Conservation (phyloP, 2,888 invertebrate genomes). For the Eubasilissa splendida region DNA sequence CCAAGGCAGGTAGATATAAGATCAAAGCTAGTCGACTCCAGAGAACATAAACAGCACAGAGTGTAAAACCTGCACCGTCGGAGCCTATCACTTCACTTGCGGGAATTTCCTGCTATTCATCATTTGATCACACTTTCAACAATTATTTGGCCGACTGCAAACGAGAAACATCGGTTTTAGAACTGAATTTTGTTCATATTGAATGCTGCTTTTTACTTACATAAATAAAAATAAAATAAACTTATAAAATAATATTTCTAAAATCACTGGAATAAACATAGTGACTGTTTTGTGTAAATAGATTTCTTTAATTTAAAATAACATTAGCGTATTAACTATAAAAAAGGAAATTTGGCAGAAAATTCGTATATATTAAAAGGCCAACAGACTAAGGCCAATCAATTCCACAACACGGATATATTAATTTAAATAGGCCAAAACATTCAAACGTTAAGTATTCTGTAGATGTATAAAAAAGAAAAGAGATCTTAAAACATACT, state of each 20-base stretch:
- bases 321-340: slow-evolving; percentile 53
- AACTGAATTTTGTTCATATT: slow-evolving; percentile 55
- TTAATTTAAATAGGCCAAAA: slow-evolving; percentile 54
- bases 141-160: slow-evolving; percentile 44
- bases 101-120: slow-evolving; percentile 29
- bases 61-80: slow-evolving; percentile 26
- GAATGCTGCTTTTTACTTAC: slow-evolving; percentile 45
- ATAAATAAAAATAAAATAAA: slow-evolving; percentile 41
- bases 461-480: slow-evolving; percentile 10
- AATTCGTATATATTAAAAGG: slow-evolving; percentile 59
- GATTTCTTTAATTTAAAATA: slow-evolving; percentile 53
- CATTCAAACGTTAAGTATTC: slow-evolving; percentile 19
- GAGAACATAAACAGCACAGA: background rate
- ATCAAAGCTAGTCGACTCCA: slow-evolving; percentile 21
- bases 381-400: slow-evolving; percentile 59
- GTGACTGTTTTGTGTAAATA: slow-evolving; percentile 59
- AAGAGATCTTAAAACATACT: slow-evolving; percentile 1
- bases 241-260: slow-evolving; percentile 51
- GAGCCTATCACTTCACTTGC: slow-evolving; percentile 5
- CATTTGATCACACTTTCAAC: slow-evolving; percentile 35
- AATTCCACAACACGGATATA: slow-evolving; percentile 55
- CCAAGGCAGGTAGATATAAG: slow-evolving; percentile 46
- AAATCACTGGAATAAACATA: slow-evolving; percentile 57
- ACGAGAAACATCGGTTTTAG: slow-evolving; percentile 36
- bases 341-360: slow-evolving; percentile 58